Conservation (phyloP, 2,888 invertebrate genomes). For the Spatulosminthurus flaviceps region DNA sequence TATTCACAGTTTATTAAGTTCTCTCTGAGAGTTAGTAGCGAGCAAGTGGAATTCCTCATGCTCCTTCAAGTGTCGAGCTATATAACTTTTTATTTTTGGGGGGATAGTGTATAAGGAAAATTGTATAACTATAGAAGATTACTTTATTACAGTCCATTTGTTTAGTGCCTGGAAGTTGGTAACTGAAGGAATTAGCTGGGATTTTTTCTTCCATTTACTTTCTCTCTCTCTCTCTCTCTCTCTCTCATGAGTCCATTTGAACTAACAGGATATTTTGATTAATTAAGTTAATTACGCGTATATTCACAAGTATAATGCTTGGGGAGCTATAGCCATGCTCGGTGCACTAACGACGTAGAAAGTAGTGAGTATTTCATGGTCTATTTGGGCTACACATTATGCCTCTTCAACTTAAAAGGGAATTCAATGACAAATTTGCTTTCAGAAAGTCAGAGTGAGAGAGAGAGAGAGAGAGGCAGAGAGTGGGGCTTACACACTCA, state of each 20-base stretch:
- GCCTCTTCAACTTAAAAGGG: conserved; percentile 23
- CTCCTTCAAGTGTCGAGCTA: no score
- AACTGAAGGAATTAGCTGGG: not conserved
- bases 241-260: conserved; percentile 6
- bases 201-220: conserved; percentile 7
- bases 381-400: conserved; percentile 3
- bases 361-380: not conserved
- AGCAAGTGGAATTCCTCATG: not conserved
- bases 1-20: no score
- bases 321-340: not conserved
- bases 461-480: no score
- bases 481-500: not conserved
- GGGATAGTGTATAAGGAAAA: no score
- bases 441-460: conserved; percentile 23
- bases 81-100: no score
- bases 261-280: conserved; percentile 28
- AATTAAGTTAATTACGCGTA: conserved; percentile 39
- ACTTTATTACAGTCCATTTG: not conserved
- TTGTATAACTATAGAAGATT: no score
- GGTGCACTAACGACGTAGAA: not conserved
- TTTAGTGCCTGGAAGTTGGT: not conserved
- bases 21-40: no score
- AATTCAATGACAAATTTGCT: conserved; percentile 41
- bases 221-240: not conserved
- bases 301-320: not conserved